Evolutionary conservation across 1,140 invertebrate genomes (phyloP).

Genomic region (Eriosoma lanigerum): DNA sequence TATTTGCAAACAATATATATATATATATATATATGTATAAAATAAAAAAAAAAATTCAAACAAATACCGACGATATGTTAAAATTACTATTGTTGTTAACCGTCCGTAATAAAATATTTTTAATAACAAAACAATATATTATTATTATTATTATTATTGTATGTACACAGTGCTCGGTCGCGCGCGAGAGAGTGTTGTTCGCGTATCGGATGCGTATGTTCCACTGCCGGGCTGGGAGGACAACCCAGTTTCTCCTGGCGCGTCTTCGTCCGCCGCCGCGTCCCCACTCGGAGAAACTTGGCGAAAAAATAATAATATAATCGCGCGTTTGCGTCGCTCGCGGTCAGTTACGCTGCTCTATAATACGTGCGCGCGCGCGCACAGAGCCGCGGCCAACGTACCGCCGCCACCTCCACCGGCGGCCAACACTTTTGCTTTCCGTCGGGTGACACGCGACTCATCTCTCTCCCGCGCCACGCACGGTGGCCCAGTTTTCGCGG

Average conservation of each 20-base stretch:
- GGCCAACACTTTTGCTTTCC: conserved; percentile 43
- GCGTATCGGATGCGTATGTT: conserved; percentile 50
- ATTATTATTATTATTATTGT: not conserved
- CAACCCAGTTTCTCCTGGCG: conserved; percentile 48
- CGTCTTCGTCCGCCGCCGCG: conserved; percentile 15
- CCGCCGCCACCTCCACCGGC: not conserved
- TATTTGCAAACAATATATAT: no score
- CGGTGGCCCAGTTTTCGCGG: conserved; percentile 37
- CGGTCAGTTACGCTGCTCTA: not conserved
- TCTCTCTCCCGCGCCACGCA: not conserved
- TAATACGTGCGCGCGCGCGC: not conserved
- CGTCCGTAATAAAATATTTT: not conserved
- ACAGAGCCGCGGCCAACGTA: not conserved
- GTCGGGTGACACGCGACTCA: conserved; percentile 45
- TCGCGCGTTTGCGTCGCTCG: not conserved
- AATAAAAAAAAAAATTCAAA: no score
- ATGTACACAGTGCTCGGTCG: not conserved
- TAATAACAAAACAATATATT: no score
- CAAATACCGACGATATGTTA: not conserved
- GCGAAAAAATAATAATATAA: not conserved
- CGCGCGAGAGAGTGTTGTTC: conserved; percentile 32
- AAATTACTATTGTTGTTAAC: not conserved
- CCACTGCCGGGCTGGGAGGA: conserved; percentile 46
- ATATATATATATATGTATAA: no score
- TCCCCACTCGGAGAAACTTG: not conserved